Evolutionary conservation across 2,113 vertebrate genomes (phyloP).

Genomic region (Eidolon helvum): DNA sequence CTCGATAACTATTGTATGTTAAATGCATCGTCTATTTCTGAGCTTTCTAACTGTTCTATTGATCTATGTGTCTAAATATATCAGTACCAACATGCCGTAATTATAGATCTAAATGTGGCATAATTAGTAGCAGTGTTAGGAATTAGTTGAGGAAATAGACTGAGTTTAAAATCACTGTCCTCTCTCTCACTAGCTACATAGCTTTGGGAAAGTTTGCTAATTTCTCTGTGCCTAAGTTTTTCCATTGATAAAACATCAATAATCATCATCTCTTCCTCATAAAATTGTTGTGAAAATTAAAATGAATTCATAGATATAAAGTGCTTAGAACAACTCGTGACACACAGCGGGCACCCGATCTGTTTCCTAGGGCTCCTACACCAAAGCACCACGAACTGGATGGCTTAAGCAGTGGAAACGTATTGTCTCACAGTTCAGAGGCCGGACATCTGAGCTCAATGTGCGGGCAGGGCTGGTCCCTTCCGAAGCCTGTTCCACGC

Average conservation of each 20-base stretch:
- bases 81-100: neutral
- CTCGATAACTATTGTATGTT: neutral
- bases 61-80: neutral
- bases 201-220: neutral
- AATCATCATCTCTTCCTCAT: neutral
- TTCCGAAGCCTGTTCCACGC: neutral
- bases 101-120: neutral
- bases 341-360: fast-evolving
- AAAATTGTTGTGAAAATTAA: neutral
- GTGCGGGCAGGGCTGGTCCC: neutral
- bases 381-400: neutral
- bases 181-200: neutral
- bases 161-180: neutral
- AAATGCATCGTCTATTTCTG: neutral
- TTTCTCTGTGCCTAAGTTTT: neutral
- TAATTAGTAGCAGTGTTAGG: neutral
- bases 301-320: neutral
- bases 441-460: neutral
- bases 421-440: neutral
- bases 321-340: neutral
- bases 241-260: neutral
- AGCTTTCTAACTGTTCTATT: neutral
- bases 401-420: neutral
- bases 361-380: neutral
- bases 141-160: neutral